Conservation (phyloP, 1,140 invertebrate genomes). For the Leptestheria dahalacensis region DNA sequence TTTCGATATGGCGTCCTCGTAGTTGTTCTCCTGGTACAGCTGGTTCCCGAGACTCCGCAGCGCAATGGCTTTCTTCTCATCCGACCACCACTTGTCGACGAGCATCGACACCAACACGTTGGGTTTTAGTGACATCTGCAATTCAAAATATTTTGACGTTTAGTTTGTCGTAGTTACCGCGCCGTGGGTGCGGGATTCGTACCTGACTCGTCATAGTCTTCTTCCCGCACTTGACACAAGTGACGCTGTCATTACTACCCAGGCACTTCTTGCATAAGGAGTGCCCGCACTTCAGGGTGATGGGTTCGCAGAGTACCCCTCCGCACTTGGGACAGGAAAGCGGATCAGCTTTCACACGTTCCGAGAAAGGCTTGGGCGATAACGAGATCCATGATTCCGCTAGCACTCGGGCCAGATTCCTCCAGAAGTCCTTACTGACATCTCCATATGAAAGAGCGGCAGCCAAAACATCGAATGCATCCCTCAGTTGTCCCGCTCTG, state of each 20-base stretch:
- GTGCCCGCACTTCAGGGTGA: conserved; percentile 51
- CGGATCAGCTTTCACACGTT: conserved; percentile 21
- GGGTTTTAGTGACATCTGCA: conserved; percentile 29
- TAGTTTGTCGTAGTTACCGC: too few species aligned
- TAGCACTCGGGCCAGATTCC: not conserved
- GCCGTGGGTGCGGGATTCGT: too few species aligned
- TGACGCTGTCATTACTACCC: not conserved
- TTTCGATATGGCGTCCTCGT: conserved; percentile 41
- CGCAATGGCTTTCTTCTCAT: conserved; percentile 40
- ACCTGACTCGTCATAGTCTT: not conserved
- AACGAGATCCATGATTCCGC: not conserved
- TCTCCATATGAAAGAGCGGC: not conserved
- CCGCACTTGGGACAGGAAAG: conserved; percentile 51
- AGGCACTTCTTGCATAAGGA: conserved; percentile 46
- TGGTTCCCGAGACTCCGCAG: conserved; percentile 45
- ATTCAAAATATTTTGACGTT: too few species aligned
- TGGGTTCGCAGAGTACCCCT: conserved; percentile 47
- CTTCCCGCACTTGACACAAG: conserved; percentile 13
- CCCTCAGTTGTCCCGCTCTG: not conserved
- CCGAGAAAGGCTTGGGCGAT: conserved; percentile 23
- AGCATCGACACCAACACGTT: conserved; percentile 47
- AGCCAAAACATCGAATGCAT: not conserved
- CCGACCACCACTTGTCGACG: conserved; percentile 51
- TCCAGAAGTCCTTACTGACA: not conserved
- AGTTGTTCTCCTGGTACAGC: conserved; percentile 39